phyloP scores from a whole-genome alignment of 2,888 invertebrate genomes.

The Ophion ellenae region DNA sequence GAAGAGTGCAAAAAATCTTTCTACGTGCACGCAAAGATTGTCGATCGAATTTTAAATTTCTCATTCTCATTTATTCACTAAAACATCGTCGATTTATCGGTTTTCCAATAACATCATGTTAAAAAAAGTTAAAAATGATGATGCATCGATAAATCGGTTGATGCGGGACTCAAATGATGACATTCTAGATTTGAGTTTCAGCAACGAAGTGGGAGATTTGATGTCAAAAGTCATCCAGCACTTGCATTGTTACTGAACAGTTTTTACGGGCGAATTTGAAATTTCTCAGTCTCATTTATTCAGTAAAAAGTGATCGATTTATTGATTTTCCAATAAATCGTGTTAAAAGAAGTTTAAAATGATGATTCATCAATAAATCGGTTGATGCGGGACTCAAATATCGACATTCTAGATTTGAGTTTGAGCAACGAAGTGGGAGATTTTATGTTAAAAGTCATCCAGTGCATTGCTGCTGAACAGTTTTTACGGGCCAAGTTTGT shows the following conservation, averaged over 20 bases:
- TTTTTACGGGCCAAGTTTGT: neutral
- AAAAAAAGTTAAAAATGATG: neutral
- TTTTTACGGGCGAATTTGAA: too few species aligned
- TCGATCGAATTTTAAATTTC: neutral
- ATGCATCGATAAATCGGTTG: neutral
- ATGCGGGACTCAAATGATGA: neutral
- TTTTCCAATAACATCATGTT: neutral
- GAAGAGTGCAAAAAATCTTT: neutral
- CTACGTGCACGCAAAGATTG: neutral
- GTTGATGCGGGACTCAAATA: neutral
- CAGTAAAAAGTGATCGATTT: too few species aligned
- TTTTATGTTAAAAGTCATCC: too few species aligned
- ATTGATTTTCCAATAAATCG: too few species aligned
- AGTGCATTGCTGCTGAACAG: neutral
- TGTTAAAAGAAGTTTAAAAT: too few species aligned
- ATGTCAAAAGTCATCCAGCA: too few species aligned
- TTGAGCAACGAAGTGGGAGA: neutral
- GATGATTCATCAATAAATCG: too few species aligned
- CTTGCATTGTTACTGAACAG: too few species aligned
- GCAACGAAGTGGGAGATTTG: too few species aligned
- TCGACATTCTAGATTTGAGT: neutral
- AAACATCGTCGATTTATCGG: constrained; percentile 27
- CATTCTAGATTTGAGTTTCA: too few species aligned
- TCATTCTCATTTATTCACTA: neutral
- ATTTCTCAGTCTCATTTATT: too few species aligned